Conservation (phyloP, 2,797 vertebrate species). For the Acanthis flammea region DNA sequence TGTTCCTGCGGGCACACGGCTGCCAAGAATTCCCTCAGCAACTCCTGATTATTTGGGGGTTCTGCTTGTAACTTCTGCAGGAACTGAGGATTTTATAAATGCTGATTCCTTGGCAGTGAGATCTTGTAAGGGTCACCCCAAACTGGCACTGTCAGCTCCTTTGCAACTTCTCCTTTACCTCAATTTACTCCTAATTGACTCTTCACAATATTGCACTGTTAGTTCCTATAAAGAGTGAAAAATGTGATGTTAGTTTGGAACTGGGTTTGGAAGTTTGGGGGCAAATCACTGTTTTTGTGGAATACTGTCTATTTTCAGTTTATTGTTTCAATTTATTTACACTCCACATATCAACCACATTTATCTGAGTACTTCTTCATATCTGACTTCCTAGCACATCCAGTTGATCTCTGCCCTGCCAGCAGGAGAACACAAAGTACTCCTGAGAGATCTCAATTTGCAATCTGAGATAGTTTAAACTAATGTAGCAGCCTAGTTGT, state of each 20-base stretch:
- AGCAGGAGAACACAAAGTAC: not conserved
- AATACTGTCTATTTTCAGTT: not conserved
- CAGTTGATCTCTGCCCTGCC: not conserved
- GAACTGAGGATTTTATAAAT: not conserved
- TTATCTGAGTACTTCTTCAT: not conserved
- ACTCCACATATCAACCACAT: accelerated
- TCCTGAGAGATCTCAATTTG: not conserved
- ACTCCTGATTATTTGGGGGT: not conserved
- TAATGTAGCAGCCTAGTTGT: not conserved
- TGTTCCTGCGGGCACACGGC: not conserved
- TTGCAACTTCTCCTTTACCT: not conserved
- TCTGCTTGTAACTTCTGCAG: not conserved
- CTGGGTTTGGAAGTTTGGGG: not conserved
- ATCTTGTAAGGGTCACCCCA: not conserved
- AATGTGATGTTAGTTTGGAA: not conserved
- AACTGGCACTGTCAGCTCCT: accelerated
- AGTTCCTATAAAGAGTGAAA: not conserved
- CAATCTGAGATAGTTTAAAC: not conserved
- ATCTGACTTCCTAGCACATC: not conserved
- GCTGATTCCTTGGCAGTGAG: not conserved
- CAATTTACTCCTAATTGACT: not conserved
- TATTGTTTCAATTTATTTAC: not conserved
- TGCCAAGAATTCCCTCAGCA: conserved; percentile 43
- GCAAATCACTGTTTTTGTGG: not conserved
- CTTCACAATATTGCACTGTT: accelerated